Percentiles rank a stretch among this genome's conserved stretches.
Conservation (phyloP, 2,797 vertebrate genomes). For the Brachyrhaphis roseni region DNA sequence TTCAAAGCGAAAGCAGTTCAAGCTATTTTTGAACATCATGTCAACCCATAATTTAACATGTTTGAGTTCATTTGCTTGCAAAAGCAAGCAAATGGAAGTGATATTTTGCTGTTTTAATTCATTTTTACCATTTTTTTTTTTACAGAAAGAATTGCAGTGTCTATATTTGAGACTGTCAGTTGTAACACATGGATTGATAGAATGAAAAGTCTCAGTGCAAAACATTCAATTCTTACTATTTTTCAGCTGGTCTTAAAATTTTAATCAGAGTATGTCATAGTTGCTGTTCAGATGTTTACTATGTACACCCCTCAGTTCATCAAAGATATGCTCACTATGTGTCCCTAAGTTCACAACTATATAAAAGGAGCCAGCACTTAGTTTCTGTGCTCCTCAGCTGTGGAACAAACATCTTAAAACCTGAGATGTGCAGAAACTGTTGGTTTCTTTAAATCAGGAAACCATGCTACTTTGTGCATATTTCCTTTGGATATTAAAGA, state of each 20-base stretch:
- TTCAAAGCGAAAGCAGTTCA: slow-evolving; percentile 6
- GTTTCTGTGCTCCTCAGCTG: background rate
- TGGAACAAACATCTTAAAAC: background rate
- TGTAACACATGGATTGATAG: background rate
- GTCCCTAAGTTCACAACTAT: background rate
- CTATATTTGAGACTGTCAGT: background rate
- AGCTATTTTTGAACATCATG: slow-evolving; percentile 19
- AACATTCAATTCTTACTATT: background rate
- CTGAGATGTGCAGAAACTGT: background rate
- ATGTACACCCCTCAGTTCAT: background rate
- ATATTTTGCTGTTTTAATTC: background rate
- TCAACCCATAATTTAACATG: slow-evolving; percentile 35
- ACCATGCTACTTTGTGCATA: background rate
- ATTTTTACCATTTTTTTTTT: background rate
- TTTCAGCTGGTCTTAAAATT: background rate
- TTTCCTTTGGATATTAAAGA: background rate
- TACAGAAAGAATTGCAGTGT: background rate
- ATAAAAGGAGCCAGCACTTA: background rate
- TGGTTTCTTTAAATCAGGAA: background rate
- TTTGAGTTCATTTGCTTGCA: slow-evolving; percentile 36
- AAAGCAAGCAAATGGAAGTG: background rate
- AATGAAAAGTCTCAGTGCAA: background rate
- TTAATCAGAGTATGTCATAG: background rate
- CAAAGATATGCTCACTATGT: background rate
- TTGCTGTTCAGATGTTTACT: background rate